Evolutionary conservation across 35 echinoderm and acorn worm genomes (phyloP), one percentile per base, ranked within the genome.

Genomic region (Diadema setosum): DNA sequence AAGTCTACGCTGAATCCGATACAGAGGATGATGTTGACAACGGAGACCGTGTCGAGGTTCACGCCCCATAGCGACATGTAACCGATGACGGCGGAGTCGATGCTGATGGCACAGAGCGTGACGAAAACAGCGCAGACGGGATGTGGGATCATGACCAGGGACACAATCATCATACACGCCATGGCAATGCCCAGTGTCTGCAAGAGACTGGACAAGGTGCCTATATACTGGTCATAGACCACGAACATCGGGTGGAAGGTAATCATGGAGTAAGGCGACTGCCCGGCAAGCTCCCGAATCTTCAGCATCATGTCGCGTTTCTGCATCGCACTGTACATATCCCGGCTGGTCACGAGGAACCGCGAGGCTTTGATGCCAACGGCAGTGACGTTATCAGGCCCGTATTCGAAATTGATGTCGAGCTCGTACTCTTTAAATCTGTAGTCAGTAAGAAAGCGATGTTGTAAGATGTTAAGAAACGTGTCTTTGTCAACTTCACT

Each of bases 1-100:
- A 92, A 93, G 42, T 97, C 90, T 14, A 97, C 94, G 55, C 94
- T 97, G 46, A 97, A 97, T 0, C 94, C 94, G 24, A 97, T 97
- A 32, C 90, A 89, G 2, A 97, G 58, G 25, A 97, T 87, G 29
- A 97, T 89, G 43, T 84, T 89, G 18, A 97, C 90, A 18, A 97
- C 86, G 7, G 94, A 91, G 36, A 97, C 90, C 24, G 91, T 88
- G 34, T 92, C 86, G 26, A 97, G 83, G 24, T 43, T 80, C 9
- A 97, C 90, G 9, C 74, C 73, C 90, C 90, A 92, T 17, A 93
- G 39, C 16, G 75, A 48, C 88, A 97, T 91, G 75, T 93, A 97
- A 9, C 94, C 94, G 24, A 93, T 26, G 18, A 97, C 94, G 39
- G 85, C 94, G 18, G 86, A 29, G 32, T 89, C 94, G 39, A 93